Percentiles rank a stretch among this genome's conserved stretches.
These are phyloP conservation scores for Candidula unifasciata DNA, from an alignment of 2,888 invertebrate species.

Conservation along the genomic window DNA sequence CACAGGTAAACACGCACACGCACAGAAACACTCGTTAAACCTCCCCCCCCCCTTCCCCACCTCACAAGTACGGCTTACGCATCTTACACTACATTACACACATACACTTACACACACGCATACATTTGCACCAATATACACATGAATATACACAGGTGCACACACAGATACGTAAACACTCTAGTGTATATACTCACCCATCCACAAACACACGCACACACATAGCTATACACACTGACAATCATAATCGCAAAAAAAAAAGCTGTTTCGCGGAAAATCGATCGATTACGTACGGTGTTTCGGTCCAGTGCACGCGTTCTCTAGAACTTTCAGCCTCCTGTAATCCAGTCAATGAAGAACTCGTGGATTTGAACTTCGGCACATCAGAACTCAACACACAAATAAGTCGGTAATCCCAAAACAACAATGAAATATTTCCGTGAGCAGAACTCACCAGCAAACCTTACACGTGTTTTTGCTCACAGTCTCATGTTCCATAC, in stretches of 20 bases:
- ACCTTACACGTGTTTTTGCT: background rate
- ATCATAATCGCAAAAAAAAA: background rate
- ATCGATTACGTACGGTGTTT: background rate
- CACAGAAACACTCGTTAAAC: no score
- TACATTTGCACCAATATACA: no score
- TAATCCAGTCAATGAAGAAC: conserved; percentile 1
- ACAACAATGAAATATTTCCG: background rate
- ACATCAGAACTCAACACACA: background rate
- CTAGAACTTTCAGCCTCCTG: background rate
- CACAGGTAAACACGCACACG: background rate
- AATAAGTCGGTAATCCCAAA: background rate
- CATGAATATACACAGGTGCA: no score
- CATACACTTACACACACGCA: background rate
- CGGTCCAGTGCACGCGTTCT: background rate
- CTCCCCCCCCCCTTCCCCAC: no score
- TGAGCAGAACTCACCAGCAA: background rate
- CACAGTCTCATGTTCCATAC: background rate
- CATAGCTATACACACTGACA: background rate
- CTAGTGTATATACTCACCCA: no score
- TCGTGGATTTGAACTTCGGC: background rate
- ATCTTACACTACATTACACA: no score
- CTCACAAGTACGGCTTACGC: no score
- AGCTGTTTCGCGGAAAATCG: conserved; percentile 22
- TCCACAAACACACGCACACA: background rate
- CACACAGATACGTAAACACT: no score